A percentile compares a stretch with the other conserved stretches of the same genome.
phyloP scores from a whole-genome alignment of 2,888 invertebrate species.

The Phalera bucephala region DNA sequence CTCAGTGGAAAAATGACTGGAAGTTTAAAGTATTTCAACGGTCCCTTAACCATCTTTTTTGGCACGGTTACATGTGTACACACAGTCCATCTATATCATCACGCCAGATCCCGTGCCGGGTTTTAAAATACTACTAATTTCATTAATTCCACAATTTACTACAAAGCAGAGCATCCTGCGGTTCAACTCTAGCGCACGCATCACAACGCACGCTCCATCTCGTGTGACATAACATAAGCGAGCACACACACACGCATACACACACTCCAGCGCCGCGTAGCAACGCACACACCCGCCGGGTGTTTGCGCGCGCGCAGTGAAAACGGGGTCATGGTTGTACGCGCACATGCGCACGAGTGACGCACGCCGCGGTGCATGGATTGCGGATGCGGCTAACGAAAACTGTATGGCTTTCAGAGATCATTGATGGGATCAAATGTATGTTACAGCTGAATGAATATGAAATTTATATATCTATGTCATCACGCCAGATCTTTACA shows the following conservation, averaged over 20 bases:
- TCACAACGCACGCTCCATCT: conserved; percentile 35
- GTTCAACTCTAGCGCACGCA: conserved; percentile 12
- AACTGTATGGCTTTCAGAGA: conserved; percentile 1
- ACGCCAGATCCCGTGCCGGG: no score
- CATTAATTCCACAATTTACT: no score
- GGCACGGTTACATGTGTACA: no score
- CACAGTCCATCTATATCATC: no score
- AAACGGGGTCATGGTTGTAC: conserved; percentile 71
- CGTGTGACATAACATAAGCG: conserved; percentile 59
- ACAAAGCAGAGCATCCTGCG: conserved; percentile 23
- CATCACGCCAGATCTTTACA: no score
- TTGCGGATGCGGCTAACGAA: conserved; percentile 52
- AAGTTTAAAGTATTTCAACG: no score
- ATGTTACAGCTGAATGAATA: no score
- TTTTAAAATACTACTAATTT: no score
- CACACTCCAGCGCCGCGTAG: conserved; percentile 1
- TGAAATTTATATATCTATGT: no score
- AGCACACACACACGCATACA: conserved; percentile 34
- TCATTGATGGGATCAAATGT: background rate
- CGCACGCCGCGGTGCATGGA: conserved; percentile 37
- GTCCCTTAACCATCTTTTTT: no score
- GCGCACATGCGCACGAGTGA: conserved; percentile 38
- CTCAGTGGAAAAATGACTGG: no score
- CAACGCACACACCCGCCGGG: conserved; percentile 15
- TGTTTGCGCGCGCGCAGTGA: conserved; percentile 50